These are phyloP conservation scores for Chelmon rostratus DNA, from an alignment of 2,797 vertebrate genomes.

Conservation along the genomic window DNA sequence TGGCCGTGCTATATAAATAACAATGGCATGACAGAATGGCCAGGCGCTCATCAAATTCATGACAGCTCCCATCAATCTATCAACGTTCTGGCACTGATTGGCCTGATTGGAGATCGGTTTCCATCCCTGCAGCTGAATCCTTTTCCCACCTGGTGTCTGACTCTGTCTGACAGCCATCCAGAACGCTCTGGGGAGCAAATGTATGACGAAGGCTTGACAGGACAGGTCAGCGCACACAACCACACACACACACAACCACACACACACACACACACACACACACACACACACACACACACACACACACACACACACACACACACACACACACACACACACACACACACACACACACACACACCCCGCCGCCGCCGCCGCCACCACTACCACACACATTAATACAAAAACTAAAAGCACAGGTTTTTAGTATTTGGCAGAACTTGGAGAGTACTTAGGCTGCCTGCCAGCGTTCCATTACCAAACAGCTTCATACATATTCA, in stretches of 20 bases:
- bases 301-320: constrained; percentile 11
- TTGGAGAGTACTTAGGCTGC: neutral
- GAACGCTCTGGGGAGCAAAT: constrained; percentile 61
- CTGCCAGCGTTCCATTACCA: constrained; percentile 5
- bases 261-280: constrained; percentile 11
- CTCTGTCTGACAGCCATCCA: constrained; percentile 63
- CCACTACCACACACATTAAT: constrained; percentile 34
- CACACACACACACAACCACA: constrained; percentile 8
- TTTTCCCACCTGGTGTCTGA: constrained; percentile 78
- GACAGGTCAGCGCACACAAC: constrained; percentile 53
- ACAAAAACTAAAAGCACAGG: neutral
- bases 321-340: constrained; percentile 14
- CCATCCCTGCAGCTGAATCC: constrained; percentile 66
- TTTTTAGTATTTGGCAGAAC: constrained; percentile 42
- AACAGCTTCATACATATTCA: constrained; percentile 27
- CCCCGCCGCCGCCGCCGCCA: no score
- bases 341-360: constrained; percentile 8
- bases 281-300: constrained; percentile 8
- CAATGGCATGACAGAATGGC: constrained; percentile 66
- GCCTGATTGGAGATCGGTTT: constrained; percentile 80
- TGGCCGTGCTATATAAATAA: constrained; percentile 72
- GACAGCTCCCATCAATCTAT: constrained; percentile 83
- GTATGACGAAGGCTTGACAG: constrained; percentile 68
- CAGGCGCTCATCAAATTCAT: constrained; percentile 74
- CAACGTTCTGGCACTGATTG: constrained; percentile 72